Conservation (phyloP, 2,113 vertebrate genomes). For the Gasterosteus aculeatus region DNA sequence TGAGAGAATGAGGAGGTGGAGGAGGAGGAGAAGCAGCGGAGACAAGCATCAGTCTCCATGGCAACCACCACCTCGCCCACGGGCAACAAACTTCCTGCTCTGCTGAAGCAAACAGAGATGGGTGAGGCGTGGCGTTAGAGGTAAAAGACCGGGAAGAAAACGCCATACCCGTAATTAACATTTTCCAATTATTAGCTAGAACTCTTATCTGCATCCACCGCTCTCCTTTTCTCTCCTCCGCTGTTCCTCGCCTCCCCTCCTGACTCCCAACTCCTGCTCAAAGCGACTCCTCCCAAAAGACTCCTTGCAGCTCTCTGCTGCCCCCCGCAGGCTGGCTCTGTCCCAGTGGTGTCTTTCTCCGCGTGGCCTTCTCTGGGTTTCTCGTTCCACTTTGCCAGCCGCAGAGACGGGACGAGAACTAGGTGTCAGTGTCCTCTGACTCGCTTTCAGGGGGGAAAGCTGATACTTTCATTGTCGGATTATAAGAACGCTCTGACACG, state of each 20-base stretch:
- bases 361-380: background rate
- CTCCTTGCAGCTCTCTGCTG: conserved; percentile 61
- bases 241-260: background rate
- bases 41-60: conserved; percentile 73
- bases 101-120: conserved; percentile 53
- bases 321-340: conserved; percentile 59
- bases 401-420: background rate
- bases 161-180: background rate
- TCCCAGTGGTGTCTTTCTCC: conserved; percentile 3
- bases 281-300: conserved; percentile 26
- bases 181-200: conserved; percentile 25
- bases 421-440: background rate
- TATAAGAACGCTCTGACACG: conserved; percentile 10
- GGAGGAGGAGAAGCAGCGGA: conserved; percentile 5
- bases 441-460: conserved; percentile 5
- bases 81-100: conserved; percentile 71
- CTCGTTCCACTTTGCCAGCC: background rate
- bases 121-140: conserved; percentile 35
- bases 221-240: background rate
- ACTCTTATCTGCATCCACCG: conserved; percentile 8
- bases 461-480: background rate
- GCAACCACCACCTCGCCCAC: conserved; percentile 74
- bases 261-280: conserved; percentile 36
- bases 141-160: conserved; percentile 22
- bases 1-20: conserved; percentile 13